Base-by-base conservation (phyloP, 2,888 invertebrate species). In the Rugalucina vietnamica region DNA sequence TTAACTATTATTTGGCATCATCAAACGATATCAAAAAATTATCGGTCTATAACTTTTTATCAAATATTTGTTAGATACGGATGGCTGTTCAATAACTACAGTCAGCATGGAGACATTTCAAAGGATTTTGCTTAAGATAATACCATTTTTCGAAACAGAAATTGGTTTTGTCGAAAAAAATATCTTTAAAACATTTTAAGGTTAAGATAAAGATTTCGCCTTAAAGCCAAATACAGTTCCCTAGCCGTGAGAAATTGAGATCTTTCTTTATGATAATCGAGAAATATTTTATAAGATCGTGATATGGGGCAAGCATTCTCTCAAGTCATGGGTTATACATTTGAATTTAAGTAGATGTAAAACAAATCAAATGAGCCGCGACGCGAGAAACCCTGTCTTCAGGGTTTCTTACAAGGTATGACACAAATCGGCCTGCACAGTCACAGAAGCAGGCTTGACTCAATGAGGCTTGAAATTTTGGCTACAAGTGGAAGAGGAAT, bases 41-140 rank as follows among this genome's bases (percentile, higher is more conserved):
- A 79, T 79, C 73, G 73, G 29, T 72, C 73, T 79, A 54, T 60
- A 73, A 43, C n/a, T 57, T 79, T 79, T 79, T 79, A 79, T 79
- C 79, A 79, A 79, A 71, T 70, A 32, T 24, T 79, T 57, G 54
- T 70, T 36, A 39, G 37, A 70, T 70, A 4, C 72, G 18, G 39
- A 24, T 24, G 43, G 27, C 5, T 27, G 21, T 72, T 39, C 39
- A 72, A n/a, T 39, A 14, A 27, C 14, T 43, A 18, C 10, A n/a
- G 37, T 27, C 72, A 72, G 72, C 75, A 75, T 57, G 75, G 57
- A 50, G 75, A 24, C 75, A 21, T 24, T 84, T 88, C 88, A 88
- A 88, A 88, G 86, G 86, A 81, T 82, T 82, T 76, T 76, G 43
- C 76, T 70, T 75, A 81, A 79, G 87, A 87, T 87, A 82, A 84